These are phyloP conservation scores for Lochmaea crataegi DNA, from an alignment of 2,888 invertebrate genomes.

Conservation along the genomic window DNA sequence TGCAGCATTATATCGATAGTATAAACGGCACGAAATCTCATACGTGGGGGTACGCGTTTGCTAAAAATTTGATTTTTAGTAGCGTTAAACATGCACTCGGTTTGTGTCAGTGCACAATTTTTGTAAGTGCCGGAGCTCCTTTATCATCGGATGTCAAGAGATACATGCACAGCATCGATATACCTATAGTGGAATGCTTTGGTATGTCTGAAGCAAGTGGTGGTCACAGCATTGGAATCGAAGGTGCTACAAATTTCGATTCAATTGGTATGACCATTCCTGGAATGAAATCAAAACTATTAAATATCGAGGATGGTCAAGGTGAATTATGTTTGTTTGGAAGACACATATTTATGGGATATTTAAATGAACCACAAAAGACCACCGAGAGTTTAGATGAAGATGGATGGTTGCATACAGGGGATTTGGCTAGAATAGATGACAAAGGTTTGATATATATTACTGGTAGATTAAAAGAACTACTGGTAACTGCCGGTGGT, in stretches of 20 bases:
- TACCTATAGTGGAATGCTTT: slow-evolving; percentile 86
- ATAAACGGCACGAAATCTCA: slow-evolving; percentile 66
- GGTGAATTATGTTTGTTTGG: slow-evolving; percentile 89
- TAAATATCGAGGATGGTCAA: slow-evolving; percentile 79
- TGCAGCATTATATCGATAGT: slow-evolving; percentile 74
- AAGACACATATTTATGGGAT: slow-evolving; percentile 93
- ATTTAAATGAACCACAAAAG: slow-evolving; percentile 80
- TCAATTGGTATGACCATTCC: slow-evolving; percentile 78
- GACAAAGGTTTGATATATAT: slow-evolving; percentile 72
- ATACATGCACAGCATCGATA: slow-evolving; percentile 88
- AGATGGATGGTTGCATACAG: slow-evolving; percentile 88
- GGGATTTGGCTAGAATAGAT: slow-evolving; percentile 87
- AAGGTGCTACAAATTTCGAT: slow-evolving; percentile 71
- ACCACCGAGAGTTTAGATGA: slow-evolving; percentile 80
- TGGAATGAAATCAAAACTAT: slow-evolving; percentile 79
- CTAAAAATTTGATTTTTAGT: slow-evolving; percentile 81
- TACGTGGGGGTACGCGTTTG: slow-evolving; percentile 81
- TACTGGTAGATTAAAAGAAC: slow-evolving; percentile 69
- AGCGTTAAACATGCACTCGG: slow-evolving; percentile 84
- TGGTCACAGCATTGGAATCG: slow-evolving; percentile 77
- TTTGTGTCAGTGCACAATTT: slow-evolving; percentile 76
- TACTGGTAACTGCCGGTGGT: slow-evolving; percentile 93
- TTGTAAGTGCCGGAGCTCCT: slow-evolving; percentile 87
- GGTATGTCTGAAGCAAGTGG: slow-evolving; percentile 89
- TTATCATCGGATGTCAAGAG: slow-evolving; percentile 84